A percentile compares a stretch with the other conserved stretches of the same genome.
phyloP scores from a whole-genome alignment of 2,888 invertebrate species.

The Drosophila aldrichi region DNA sequence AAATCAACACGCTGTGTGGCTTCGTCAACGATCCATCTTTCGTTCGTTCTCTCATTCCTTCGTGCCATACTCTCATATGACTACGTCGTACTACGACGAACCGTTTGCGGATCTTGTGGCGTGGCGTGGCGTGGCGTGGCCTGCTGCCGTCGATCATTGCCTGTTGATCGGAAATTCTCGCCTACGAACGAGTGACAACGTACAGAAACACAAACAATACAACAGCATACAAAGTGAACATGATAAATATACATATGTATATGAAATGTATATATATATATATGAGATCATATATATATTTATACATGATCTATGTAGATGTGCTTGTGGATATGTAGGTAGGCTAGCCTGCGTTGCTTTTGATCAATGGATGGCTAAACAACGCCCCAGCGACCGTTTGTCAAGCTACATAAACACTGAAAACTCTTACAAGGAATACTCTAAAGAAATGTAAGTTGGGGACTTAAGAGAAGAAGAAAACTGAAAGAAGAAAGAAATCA shows the following conservation, averaged over 20 bases:
- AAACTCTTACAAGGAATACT: constrained; percentile 15
- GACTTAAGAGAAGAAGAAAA: too few relatives aligned
- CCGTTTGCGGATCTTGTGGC: constrained; percentile 38
- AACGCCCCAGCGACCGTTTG: constrained; percentile 45
- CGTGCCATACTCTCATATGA: constrained; percentile 13
- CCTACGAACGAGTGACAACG: constrained; percentile 80
- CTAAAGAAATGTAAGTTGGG: neutral
- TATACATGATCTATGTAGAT: constrained; percentile 22
- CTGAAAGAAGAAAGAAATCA: too few relatives aligned
- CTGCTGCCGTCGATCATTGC: constrained; percentile 75
- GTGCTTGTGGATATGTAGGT: constrained; percentile 21
- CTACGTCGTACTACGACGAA: neutral
- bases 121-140: constrained; percentile 66
- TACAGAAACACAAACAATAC: constrained; percentile 45
- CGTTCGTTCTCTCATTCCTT: constrained; percentile 14
- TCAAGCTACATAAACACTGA: constrained; percentile 22
- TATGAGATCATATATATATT: constrained; percentile 9
- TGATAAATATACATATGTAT: constrained; percentile 31
- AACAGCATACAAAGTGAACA: constrained; percentile 46
- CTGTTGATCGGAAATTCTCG: constrained; percentile 81
- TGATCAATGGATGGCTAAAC: constrained; percentile 60
- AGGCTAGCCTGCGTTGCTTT: constrained; percentile 46
- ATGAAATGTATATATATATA: constrained; percentile 10
- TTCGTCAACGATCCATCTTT: constrained; percentile 76
- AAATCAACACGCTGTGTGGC: constrained; percentile 84